Conservation (phyloP, 2,113 vertebrate species). For the Xiphophorus hellerii region DNA sequence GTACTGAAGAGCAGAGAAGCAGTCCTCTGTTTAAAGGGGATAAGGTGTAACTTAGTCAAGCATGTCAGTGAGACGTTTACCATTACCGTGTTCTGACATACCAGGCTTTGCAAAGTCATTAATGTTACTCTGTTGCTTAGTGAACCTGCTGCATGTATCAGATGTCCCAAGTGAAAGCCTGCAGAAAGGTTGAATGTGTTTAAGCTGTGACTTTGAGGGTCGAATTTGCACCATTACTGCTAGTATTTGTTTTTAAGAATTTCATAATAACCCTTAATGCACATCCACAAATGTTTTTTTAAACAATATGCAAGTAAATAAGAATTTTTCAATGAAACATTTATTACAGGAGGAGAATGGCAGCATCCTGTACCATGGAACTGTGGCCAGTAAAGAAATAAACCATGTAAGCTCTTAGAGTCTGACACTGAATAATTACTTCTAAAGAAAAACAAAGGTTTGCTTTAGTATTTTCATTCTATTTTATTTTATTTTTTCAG, state of each 20-base stretch:
- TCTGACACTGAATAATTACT: slow-evolving; percentile 1
- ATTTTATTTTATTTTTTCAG: slow-evolving; percentile 40
- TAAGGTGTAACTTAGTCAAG: slow-evolving; percentile 58
- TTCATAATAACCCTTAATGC: background rate
- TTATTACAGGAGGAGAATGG: slow-evolving; percentile 53
- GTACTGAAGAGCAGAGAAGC: slow-evolving; percentile 26
- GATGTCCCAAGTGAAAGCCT: slow-evolving; percentile 47
- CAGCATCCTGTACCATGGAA: slow-evolving; percentile 30
- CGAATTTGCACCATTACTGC: slow-evolving; percentile 12
- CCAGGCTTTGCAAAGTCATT: slow-evolving; percentile 44
- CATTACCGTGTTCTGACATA: slow-evolving; percentile 46
- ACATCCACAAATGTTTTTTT: background rate
- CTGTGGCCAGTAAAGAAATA: slow-evolving; percentile 21
- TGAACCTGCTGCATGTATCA: slow-evolving; percentile 55
- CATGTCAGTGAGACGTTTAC: slow-evolving; percentile 35
- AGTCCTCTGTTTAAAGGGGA: slow-evolving; percentile 43
- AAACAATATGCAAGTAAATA: background rate
- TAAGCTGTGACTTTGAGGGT: slow-evolving; percentile 1
- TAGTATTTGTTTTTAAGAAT: slow-evolving; percentile 8
- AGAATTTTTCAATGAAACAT: background rate
- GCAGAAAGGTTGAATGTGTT: slow-evolving; percentile 41
- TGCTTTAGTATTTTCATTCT: background rate
- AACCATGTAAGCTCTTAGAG: slow-evolving; percentile 33
- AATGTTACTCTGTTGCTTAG: slow-evolving; percentile 52
- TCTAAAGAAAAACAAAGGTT: background rate